A percentile compares a stretch with the other conserved stretches of the same genome.
phyloP scores from a whole-genome alignment of 2,888 invertebrate genomes.

The Xestia xanthographa region DNA sequence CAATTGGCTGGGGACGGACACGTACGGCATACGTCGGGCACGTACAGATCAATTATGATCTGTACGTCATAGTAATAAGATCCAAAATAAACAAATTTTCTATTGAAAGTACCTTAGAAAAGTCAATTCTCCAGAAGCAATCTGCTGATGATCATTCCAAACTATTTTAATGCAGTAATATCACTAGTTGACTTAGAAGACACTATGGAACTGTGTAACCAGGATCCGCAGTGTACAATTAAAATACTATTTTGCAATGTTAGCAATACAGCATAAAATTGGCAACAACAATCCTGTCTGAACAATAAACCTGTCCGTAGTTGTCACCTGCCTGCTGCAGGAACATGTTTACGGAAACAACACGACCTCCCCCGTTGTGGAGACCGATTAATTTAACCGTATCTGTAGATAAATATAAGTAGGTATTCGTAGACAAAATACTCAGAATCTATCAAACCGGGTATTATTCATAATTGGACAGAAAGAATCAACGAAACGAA shows the following conservation, averaged over 20 bases:
- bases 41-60: too few species aligned
- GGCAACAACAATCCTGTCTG: constrained; percentile 45
- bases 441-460: background rate
- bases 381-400: constrained; percentile 21
- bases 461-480: background rate
- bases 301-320: constrained; percentile 55
- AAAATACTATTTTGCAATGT: background rate
- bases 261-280: constrained; percentile 27
- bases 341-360: constrained; percentile 57
- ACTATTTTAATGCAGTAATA: background rate
- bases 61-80: background rate
- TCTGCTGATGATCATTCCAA: background rate
- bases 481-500: background rate
- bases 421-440: constrained; percentile 7
- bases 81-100: background rate
- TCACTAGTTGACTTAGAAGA: background rate
- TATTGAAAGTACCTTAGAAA: background rate
- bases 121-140: background rate
- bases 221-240: background rate
- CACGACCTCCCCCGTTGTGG: constrained; percentile 21
- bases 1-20: background rate
- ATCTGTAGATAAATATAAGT: constrained; percentile 16
- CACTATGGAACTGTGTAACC: background rate
- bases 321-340: constrained; percentile 52
- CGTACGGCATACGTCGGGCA: too few species aligned